These are phyloP conservation scores for Prunella fulvescens DNA, from an alignment of 2,113 vertebrate genomes.

Conservation along the genomic window DNA sequence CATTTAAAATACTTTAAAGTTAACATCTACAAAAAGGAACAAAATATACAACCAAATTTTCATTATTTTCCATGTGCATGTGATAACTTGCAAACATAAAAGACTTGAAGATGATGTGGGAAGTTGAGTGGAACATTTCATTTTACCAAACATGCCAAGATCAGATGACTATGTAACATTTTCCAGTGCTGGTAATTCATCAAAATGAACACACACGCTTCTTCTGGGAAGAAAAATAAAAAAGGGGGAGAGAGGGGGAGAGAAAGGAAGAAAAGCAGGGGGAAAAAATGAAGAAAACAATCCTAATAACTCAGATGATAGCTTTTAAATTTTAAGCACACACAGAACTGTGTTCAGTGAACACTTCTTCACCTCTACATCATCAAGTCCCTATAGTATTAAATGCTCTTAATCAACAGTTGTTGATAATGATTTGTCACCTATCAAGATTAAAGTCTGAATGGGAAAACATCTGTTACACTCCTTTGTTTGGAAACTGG, in stretches of 20 bases:
- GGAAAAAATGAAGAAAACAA: not conserved
- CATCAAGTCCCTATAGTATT: not conserved
- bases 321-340: conserved; percentile 19
- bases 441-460: conserved; percentile 43
- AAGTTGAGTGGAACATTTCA: not conserved
- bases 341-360: not conserved
- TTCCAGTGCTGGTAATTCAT: not conserved
- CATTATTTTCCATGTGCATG: not conserved
- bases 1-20: not conserved
- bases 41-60: not conserved
- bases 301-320: not conserved
- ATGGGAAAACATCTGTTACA: conserved; percentile 57
- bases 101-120: not conserved
- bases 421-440: conserved; percentile 47
- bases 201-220: not conserved
- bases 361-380: not conserved
- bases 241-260: rapidly evolving
- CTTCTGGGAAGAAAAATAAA: not conserved
- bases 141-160: not conserved
- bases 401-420: conserved; percentile 48
- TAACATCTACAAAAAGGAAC: not conserved
- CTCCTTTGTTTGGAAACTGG: conserved; percentile 14
- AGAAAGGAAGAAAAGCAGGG: not conserved
- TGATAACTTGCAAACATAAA: not conserved
- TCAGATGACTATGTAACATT: not conserved